A percentile compares a stretch with the other conserved stretches of the same genome.
These are phyloP conservation scores for Crotalus helleri DNA, from an alignment of 2,113 vertebrate genomes.

Conservation along the genomic window DNA sequence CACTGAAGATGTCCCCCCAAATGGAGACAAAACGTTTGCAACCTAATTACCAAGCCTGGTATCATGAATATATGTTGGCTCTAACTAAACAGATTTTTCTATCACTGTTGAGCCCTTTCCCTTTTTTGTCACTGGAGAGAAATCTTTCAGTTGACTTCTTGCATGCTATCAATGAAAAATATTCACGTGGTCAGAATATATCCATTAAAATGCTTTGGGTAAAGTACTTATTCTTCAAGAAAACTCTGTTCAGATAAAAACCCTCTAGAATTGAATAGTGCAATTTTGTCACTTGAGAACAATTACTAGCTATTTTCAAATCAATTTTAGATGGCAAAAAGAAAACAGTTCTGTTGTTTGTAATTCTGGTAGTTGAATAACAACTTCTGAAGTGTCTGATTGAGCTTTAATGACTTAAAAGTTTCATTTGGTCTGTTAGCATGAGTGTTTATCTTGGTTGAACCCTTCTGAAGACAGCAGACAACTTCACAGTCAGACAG, in stretches of 20 bases:
- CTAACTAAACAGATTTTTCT: neutral
- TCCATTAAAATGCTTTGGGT: neutral
- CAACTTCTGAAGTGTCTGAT: conserved; percentile 6
- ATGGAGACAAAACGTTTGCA: too few relatives aligned
- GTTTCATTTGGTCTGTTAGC: conserved; percentile 16
- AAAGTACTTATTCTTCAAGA: conserved; percentile 9
- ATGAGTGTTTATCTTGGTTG: conserved; percentile 10
- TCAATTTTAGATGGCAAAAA: conserved; percentile 17
- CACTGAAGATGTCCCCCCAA: too few relatives aligned
- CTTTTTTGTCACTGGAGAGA: neutral
- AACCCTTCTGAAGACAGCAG: conserved; percentile 5
- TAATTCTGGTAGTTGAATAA: conserved; percentile 16
- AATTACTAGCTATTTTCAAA: conserved; percentile 30
- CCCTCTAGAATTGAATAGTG: conserved; percentile 13
- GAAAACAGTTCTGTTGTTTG: conserved; percentile 18
- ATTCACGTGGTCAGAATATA: conserved; percentile 1
- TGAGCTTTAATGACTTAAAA: conserved; percentile 20
- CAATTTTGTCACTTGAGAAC: conserved; percentile 15
- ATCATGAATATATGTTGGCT: neutral
- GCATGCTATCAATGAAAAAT: neutral
- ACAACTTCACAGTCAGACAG: conserved; percentile 6
- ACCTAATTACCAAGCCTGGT: too few relatives aligned
- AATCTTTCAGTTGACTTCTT: neutral
- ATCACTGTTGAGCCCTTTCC: neutral
- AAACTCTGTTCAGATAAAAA: conserved; percentile 12